Conservation (phyloP, 2,113 vertebrate genomes). For the Mugil cephalus region DNA sequence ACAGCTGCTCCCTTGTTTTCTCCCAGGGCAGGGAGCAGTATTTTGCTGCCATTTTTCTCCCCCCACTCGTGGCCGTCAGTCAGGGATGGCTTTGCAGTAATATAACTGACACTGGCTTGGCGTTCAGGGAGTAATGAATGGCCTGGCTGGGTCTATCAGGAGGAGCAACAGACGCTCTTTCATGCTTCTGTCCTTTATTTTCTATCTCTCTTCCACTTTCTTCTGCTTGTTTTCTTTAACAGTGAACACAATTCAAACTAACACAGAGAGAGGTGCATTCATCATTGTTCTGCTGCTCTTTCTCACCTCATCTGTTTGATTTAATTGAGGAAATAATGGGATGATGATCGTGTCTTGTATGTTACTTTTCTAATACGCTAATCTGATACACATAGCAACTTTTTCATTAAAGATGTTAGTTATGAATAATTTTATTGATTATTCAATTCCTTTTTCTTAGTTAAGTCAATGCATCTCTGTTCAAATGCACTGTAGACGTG, state of each 20-base stretch:
- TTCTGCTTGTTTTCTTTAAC: constrained; percentile 31
- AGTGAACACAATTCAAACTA: constrained; percentile 37
- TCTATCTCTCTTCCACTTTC: constrained; percentile 18
- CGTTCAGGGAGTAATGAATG: constrained; percentile 79
- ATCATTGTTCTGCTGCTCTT: not conserved
- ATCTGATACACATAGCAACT: too few species aligned
- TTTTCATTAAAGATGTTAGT: too few species aligned
- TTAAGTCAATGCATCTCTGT: not conserved
- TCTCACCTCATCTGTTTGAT: not conserved
- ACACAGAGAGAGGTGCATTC: constrained; percentile 13
- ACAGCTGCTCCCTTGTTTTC: constrained; percentile 66
- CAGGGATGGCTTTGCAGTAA: constrained; percentile 75
- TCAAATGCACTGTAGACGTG: not conserved
- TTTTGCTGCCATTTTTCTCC: constrained; percentile 76
- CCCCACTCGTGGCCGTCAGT: constrained; percentile 75
- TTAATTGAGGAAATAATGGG: too few species aligned
- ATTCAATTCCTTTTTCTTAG: too few species aligned
- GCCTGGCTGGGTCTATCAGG: constrained; percentile 69
- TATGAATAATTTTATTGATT: too few species aligned
- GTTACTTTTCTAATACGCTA: not conserved
- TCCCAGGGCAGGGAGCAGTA: constrained; percentile 59
- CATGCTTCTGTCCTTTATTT: constrained; percentile 33
- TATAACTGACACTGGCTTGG: constrained; percentile 76
- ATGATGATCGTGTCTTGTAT: not conserved
- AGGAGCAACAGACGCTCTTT: constrained; percentile 54